Evolutionary conservation across 2,797 vertebrate genomes (phyloP).

Genomic region (Crenuchus spilurus): DNA sequence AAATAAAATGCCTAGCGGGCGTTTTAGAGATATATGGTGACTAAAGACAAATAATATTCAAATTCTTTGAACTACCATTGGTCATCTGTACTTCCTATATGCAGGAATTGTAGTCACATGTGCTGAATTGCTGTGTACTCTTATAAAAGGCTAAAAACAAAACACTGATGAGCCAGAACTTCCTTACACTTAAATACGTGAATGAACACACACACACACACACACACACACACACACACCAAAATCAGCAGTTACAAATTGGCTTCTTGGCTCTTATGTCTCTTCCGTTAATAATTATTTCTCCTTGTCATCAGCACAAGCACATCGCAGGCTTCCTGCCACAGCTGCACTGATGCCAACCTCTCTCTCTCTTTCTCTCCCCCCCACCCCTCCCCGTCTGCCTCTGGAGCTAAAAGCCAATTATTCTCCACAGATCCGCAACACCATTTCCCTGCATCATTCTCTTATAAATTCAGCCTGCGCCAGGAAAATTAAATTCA

Average conservation of each 20-base stretch:
- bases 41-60: too few relatives aligned
- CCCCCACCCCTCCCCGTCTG: slow-evolving; percentile 58
- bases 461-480: slow-evolving; percentile 63
- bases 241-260: slow-evolving; percentile 76
- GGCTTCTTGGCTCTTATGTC: slow-evolving; percentile 75
- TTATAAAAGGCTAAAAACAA: slow-evolving; percentile 2
- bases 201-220: slow-evolving; percentile 14
- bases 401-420: slow-evolving; percentile 76
- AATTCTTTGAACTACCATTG: too few relatives aligned
- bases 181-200: slow-evolving; percentile 49
- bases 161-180: slow-evolving; percentile 40
- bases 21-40: too few relatives aligned
- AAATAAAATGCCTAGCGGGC: too few relatives aligned
- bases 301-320: slow-evolving; percentile 75
- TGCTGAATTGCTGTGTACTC: slow-evolving; percentile 21
- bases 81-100: too few relatives aligned
- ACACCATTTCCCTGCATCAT: slow-evolving; percentile 75
- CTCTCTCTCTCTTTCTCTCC: slow-evolving; percentile 61
- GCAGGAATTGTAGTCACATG: not conserved
- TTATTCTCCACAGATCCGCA: slow-evolving; percentile 76
- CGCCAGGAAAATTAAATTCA: slow-evolving; percentile 72
- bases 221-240: slow-evolving; percentile 17
- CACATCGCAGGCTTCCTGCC: slow-evolving; percentile 71
- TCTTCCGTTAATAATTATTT: slow-evolving; percentile 79
- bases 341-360: slow-evolving; percentile 75